Conservation (phyloP, 2,888 invertebrate genomes). For the Dryobota labecula region DNA sequence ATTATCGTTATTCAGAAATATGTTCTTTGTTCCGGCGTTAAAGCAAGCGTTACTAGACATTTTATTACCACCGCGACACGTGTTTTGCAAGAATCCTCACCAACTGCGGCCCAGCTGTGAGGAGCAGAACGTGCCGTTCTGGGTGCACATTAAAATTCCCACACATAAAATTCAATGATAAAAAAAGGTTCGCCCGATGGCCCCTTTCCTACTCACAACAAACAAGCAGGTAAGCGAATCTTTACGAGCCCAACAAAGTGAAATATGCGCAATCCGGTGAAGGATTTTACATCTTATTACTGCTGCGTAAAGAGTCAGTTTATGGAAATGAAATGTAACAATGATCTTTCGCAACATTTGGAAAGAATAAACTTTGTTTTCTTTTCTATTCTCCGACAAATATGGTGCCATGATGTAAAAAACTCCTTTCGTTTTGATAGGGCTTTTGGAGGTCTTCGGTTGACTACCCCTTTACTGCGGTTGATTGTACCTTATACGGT, state of each 20-base stretch:
- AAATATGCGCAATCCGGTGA: slow-evolving; percentile 82
- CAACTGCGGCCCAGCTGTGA: slow-evolving; percentile 87
- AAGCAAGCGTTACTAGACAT: slow-evolving; percentile 68
- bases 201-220: slow-evolving; percentile 88
- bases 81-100: slow-evolving; percentile 84
- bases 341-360: slow-evolving; percentile 76
- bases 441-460: slow-evolving; percentile 69
- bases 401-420: slow-evolving; percentile 70
- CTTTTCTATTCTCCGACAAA: slow-evolving; percentile 75
- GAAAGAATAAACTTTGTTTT: slow-evolving; percentile 78
- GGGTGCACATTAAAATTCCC: slow-evolving; percentile 88
- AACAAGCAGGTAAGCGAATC: slow-evolving; percentile 90
- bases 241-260: slow-evolving; percentile 86
- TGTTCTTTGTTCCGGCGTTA: slow-evolving; percentile 61
- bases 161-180: slow-evolving; percentile 87
- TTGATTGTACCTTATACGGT: slow-evolving; percentile 72
- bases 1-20: slow-evolving; percentile 68
- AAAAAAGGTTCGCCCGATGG: slow-evolving; percentile 84
- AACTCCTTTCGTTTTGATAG: slow-evolving; percentile 72
- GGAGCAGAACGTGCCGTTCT: slow-evolving; percentile 88
- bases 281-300: slow-evolving; percentile 86
- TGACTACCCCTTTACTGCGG: slow-evolving; percentile 71
- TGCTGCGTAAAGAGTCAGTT: slow-evolving; percentile 76
- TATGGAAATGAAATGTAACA: slow-evolving; percentile 75
- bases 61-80: slow-evolving; percentile 81